Evolutionary conservation across 1,140 invertebrate species (phyloP), one percentile per base, ranked within the genome.

Genomic region (Lordiphosa collinella): DNA sequence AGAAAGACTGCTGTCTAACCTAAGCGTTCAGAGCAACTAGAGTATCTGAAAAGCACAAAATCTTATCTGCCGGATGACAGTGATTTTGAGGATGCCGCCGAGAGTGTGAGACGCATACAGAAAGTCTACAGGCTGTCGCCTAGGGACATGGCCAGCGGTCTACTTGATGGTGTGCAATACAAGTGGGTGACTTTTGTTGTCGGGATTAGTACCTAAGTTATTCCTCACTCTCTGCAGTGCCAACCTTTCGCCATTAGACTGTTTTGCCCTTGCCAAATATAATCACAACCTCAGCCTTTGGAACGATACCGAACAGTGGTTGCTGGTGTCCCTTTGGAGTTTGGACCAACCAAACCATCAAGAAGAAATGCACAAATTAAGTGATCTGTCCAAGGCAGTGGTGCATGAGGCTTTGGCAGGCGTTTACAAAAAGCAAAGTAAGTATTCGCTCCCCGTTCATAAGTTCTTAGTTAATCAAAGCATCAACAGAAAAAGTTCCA

Each of bases 321-420:
- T 44, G 6, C 11, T 9, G 8, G 41, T 25, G 1, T 29, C 41
- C 9, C 25, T 44, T 8, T 31, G 22, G 41, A 44, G 41, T 4
- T 44, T 44, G 6, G 41, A 8, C 4, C 22, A 31, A 29, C 11
- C 41, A 13, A 12, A 25, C 3, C 22, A 29, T 13, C 22, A 22
- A 31, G 5, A 22, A 1, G 41, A 44, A 44, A 10, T 44, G 7
- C 41, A 44, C 41, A 29, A 44, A 44, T 22, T 44, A 29, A 22
- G 29, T 18, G 41, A 12, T 3, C 1, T 44, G 8, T 25, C 18
- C 22, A 11, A 29, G 22, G 41, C 25, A 13, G 11, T 4, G 7
- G 12, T 44, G 1, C 13, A 44, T 13, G 41, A 13, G 11, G 22
- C 25, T 8, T 44, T 44, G 22, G 41, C 22, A 9, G 6, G 11